Conservation (phyloP, 2,113 vertebrate species). For the Sturnus vulgaris region DNA sequence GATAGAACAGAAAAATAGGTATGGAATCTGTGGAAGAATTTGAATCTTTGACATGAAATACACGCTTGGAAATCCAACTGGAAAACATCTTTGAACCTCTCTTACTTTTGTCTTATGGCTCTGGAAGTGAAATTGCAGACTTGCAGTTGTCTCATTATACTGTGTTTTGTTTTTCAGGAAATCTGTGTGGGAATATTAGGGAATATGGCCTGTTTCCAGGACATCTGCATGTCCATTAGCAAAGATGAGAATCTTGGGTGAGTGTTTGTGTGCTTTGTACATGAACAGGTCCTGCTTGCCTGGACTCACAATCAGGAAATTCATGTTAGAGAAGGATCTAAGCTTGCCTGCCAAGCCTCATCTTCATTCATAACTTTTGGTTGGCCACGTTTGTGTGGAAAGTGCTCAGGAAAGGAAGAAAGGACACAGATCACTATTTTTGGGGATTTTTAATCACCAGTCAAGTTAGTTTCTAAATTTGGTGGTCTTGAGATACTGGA, state of each 20-base stretch:
- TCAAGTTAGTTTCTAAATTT: neutral
- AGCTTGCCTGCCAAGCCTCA: neutral
- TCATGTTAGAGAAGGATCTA: neutral
- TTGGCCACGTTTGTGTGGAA: neutral
- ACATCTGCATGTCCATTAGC: slow-evolving; percentile 86
- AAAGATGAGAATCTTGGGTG: slow-evolving; percentile 87
- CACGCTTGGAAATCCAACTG: neutral
- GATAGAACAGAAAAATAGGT: neutral
- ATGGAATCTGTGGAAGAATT: neutral
- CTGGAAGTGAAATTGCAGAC: neutral
- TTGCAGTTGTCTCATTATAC: neutral
- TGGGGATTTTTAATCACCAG: neutral
- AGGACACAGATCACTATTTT: neutral
- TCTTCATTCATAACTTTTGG: neutral
- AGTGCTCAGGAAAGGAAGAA: neutral
- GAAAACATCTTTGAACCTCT: neutral
- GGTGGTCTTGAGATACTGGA: neutral
- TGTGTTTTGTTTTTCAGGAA: slow-evolving; percentile 79
- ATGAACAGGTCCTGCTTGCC: neutral
- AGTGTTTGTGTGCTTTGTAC: slow-evolving; percentile 30
- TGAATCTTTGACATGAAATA: neutral
- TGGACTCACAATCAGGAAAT: neutral
- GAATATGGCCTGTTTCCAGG: slow-evolving; percentile 95
- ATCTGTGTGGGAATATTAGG: slow-evolving; percentile 97
- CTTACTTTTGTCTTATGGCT: neutral